Evolutionary conservation across 1,140 invertebrate genomes (phyloP), one percentile per base, ranked within the genome.

Genomic region (Cotesia typhae): DNA sequence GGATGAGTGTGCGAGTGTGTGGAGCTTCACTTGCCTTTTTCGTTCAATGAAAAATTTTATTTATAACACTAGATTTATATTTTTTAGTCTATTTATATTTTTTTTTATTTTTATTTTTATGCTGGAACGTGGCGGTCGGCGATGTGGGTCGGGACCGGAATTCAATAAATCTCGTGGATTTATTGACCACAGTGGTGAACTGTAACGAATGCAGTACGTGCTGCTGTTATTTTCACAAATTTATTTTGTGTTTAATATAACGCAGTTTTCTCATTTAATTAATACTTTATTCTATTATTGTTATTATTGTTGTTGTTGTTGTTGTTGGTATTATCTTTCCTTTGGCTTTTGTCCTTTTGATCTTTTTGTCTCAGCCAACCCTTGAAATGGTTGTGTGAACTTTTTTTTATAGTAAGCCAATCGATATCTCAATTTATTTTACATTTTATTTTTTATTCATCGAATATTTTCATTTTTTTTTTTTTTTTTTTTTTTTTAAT

Each of bases 81-180:
- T 37, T 63, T 38, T 35, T 7, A 12, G 7, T 35, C 37, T 28
- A 64, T 28, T 14, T 61, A 10, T 6, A 20, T 28, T 38, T 64
- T 38, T 64, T 64, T 64, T 64, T 14, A 65, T 65, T 65, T 65
- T 37, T 65, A 63, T 65, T 61, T 61, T 61, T 28, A 12, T 65
- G 41, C 14, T n/a, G 14, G 38, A 65, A 65, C 63, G 63, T 37
- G 63, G 37, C 36, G 63, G 38, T n/a, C 63, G 63, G 5, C 63
- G 63, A 65, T 65, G 63, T 65, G 63, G 63, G 63, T 65, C 63
- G 63, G 51, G 41, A 65, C 63, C 63, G 63, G 63, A 65, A 65
- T 65, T 65, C 63, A 17, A 65, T 65, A 65, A 65, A 65, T 65
- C 63, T 65, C 63, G 63, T 51, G 37, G 12, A 65, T 65, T 65